Percentiles rank a stretch among this genome's conserved stretches.
phyloP scores from a whole-genome alignment of 2,888 invertebrate genomes.

The Marasmarcha lunaedactyla region DNA sequence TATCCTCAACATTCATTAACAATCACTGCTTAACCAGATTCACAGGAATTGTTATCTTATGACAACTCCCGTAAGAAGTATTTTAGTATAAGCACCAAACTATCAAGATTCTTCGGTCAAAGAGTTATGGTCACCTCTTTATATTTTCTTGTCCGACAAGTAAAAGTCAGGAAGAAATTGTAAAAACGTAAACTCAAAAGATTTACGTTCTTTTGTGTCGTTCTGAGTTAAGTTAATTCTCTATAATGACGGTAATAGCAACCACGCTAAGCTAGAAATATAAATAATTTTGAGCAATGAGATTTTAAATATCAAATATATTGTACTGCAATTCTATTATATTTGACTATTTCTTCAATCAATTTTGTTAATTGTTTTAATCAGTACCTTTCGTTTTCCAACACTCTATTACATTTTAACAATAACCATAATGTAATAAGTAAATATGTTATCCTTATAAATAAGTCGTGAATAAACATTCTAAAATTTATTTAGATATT shows the following conservation, averaged over 20 bases:
- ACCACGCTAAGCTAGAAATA: too few species aligned
- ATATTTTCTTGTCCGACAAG: conserved; percentile 21
- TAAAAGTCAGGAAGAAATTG: conserved; percentile 22
- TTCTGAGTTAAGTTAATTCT: conserved; percentile 1
- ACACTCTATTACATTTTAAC: too few species aligned
- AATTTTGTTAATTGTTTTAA: too few species aligned
- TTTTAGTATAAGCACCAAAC: conserved; percentile 44
- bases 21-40: conserved; percentile 63
- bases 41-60: conserved; percentile 64
- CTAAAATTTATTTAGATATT: too few species aligned
- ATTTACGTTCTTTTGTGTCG: conserved; percentile 2
- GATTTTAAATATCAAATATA: too few species aligned
- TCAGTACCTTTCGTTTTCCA: too few species aligned
- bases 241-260: not conserved
- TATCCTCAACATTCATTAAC: conserved; percentile 40
- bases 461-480: too few species aligned
- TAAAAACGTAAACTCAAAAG: conserved; percentile 20
- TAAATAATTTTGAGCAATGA: too few species aligned
- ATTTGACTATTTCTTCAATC: too few species aligned
- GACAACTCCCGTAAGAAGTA: conserved; percentile 53
- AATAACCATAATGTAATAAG: too few species aligned
- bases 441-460: too few species aligned
- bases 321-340: too few species aligned
- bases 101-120: conserved; percentile 40
- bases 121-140: conserved; percentile 40